These are phyloP conservation scores for Pantelozetes paolii DNA, from an alignment of 2,888 invertebrate genomes.

Conservation along the genomic window DNA sequence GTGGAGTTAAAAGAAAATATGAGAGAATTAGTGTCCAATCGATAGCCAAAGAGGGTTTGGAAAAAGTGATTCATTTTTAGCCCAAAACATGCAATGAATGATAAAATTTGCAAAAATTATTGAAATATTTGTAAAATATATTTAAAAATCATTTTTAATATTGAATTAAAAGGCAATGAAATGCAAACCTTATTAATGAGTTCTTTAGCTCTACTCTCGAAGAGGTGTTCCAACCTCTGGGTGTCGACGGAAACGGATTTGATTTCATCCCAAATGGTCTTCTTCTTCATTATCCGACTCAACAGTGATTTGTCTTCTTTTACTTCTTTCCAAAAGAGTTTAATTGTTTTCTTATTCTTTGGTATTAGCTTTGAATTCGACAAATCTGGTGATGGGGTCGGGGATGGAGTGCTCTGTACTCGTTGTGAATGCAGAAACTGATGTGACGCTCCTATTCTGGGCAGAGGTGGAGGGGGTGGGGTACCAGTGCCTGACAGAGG, in stretches of 20 bases:
- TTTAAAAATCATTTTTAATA: no score
- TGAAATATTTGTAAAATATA: no score
- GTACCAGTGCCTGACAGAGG: slow-evolving; percentile 54
- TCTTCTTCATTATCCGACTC: slow-evolving; percentile 50
- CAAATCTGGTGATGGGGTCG: slow-evolving; percentile 41
- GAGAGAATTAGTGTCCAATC: background rate
- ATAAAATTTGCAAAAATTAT: background rate
- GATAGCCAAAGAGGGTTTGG: background rate
- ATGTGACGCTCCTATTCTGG: slow-evolving; percentile 23
- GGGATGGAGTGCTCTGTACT: slow-evolving; percentile 45
- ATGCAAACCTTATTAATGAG: slow-evolving; percentile 40
- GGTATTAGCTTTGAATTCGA: slow-evolving; percentile 51
- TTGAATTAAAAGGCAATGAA: background rate
- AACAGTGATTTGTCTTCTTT: slow-evolving; percentile 50
- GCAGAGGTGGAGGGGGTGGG: slow-evolving; percentile 50
- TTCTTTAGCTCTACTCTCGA: slow-evolving; percentile 94
- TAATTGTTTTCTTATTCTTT: slow-evolving; percentile 85
- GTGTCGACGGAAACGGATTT: slow-evolving; percentile 79
- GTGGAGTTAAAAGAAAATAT: slow-evolving; percentile 10
- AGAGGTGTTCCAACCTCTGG: slow-evolving; percentile 87
- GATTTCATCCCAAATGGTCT: slow-evolving; percentile 81
- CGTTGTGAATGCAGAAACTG: slow-evolving; percentile 41
- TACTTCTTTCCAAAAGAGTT: slow-evolving; percentile 92
- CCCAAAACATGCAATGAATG: background rate
- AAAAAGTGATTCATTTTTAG: slow-evolving; percentile 12